phyloP scores from a whole-genome alignment of 2,113 vertebrate species.

The Podarcis raffonei region DNA sequence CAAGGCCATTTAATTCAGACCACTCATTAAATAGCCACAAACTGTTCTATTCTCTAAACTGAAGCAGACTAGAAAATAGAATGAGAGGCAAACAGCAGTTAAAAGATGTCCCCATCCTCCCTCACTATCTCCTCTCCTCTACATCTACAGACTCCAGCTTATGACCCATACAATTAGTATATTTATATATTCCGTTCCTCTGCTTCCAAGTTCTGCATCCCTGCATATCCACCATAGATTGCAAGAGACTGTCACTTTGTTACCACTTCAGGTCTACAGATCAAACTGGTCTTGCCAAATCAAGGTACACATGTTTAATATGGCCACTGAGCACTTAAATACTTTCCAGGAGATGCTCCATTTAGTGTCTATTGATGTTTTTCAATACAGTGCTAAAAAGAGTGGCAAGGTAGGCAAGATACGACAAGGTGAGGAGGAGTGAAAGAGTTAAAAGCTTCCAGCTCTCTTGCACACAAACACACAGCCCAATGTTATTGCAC shows the following conservation, averaged over 20 bases:
- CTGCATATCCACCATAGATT: neutral
- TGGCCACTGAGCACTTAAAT: neutral
- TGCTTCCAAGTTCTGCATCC: neutral
- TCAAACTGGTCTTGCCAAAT: neutral
- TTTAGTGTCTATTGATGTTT: neutral
- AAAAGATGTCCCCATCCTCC: neutral
- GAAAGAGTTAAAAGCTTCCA: conserved; percentile 38
- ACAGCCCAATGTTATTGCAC: neutral
- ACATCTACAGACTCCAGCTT: neutral
- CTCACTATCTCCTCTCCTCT: neutral
- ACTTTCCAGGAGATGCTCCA: neutral
- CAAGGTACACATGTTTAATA: neutral
- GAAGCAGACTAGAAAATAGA: neutral
- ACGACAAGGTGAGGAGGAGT: neutral
- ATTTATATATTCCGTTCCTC: neutral
- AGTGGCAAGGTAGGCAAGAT: neutral
- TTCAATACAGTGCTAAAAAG: neutral
- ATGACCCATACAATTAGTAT: neutral
- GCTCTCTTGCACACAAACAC: neutral
- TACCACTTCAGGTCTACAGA: neutral
- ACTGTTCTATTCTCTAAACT: neutral
- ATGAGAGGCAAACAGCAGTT: neutral
- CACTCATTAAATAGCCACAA: neutral
- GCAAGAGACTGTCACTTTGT: neutral
- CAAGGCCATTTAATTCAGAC: too few species aligned